phyloP scores from a whole-genome alignment of 1,140 invertebrate species.

The Zaprionus nigranus region DNA sequence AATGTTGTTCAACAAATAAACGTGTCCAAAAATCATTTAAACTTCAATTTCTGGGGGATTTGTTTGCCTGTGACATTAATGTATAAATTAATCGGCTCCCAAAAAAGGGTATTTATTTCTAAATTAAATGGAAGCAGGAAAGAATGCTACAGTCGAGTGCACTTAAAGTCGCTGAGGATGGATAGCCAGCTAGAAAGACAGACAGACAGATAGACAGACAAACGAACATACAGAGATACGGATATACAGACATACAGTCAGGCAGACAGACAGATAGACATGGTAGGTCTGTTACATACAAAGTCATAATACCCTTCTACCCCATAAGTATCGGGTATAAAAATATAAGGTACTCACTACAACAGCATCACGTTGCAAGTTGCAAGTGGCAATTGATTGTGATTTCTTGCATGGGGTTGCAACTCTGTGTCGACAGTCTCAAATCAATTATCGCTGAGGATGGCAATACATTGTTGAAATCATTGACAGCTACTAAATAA shows the following conservation, averaged over 20 bases:
- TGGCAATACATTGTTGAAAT: neutral
- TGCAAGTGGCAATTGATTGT: neutral
- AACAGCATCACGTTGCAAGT: no score
- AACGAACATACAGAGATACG: no score
- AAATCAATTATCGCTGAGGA: constrained; percentile 10
- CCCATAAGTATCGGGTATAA: no score
- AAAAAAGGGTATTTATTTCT: neutral
- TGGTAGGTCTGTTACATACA: no score
- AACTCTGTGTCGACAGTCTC: neutral
- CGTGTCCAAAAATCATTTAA: neutral
- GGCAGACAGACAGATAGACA: no score
- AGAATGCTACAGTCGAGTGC: no score
- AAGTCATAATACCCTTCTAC: no score
- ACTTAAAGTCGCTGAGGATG: no score
- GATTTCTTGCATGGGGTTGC: neutral
- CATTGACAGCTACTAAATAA: constrained; percentile 7
- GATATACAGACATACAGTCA: no score
- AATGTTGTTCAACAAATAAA: neutral
- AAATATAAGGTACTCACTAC: no score
- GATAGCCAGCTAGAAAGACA: accelerated
- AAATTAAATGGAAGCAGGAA: neutral
- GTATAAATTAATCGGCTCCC: neutral
- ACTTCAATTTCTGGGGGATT: neutral
- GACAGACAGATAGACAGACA: no score
- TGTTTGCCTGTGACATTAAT: neutral